Conservation (phyloP, 2,888 invertebrate genomes). For the Conchocele bisecta region DNA sequence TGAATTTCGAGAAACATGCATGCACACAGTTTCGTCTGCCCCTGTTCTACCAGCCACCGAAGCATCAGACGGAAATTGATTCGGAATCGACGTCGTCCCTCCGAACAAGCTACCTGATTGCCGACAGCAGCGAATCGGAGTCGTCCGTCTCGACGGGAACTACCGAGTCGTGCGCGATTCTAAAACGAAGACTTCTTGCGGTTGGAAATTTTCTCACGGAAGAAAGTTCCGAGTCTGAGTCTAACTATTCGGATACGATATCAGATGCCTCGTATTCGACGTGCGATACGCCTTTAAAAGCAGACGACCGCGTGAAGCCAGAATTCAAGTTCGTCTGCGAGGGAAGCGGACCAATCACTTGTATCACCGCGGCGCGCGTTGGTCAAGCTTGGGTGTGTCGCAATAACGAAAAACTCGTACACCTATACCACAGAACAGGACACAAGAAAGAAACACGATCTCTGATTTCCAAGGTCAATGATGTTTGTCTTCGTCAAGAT, state of each 20-base stretch:
- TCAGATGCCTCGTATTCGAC: slow-evolving; percentile 30
- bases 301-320: slow-evolving; percentile 15
- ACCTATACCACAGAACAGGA: slow-evolving; percentile 49
- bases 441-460: slow-evolving; percentile 45
- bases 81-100: slow-evolving; percentile 44
- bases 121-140: slow-evolving; percentile 28
- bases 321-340: slow-evolving; percentile 27
- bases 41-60: too few relatives aligned
- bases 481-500: slow-evolving; percentile 36
- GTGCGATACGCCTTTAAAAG: not conserved
- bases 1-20: too few relatives aligned
- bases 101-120: slow-evolving; percentile 42
- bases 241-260: slow-evolving; percentile 10
- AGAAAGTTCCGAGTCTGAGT: slow-evolving; percentile 48
- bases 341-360: slow-evolving; percentile 40
- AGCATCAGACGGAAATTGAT: slow-evolving; percentile 33
- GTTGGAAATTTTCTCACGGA: slow-evolving; percentile 27
- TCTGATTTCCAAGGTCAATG: slow-evolving; percentile 35
- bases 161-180: slow-evolving; percentile 33
- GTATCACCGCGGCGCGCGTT: slow-evolving; percentile 24
- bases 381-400: slow-evolving; percentile 46
- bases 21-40: too few relatives aligned
- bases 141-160: slow-evolving; percentile 24
- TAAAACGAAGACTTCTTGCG: slow-evolving; percentile 20
- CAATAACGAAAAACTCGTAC: slow-evolving; percentile 37